Evolutionary conservation across 2,888 invertebrate genomes (phyloP), one percentile per base, ranked within the genome.

Genomic region (Catocala nupta): DNA sequence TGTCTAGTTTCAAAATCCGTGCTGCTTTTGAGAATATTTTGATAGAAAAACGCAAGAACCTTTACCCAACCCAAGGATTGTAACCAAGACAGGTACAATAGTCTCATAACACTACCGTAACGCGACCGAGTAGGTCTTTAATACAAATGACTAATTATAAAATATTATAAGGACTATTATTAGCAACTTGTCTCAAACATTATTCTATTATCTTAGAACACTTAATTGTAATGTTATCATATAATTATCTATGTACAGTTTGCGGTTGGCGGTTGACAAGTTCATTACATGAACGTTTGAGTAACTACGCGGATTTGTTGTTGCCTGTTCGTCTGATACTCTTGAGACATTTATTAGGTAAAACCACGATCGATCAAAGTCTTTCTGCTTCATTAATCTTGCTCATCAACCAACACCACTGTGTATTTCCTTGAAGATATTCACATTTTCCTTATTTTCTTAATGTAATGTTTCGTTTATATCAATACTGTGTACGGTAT

Each of bases 331-430:
- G 78, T 78, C 42, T 54, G 78, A 78, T 84, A 77, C 75, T 80
- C 82, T 77, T 75, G 81, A 82, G 87, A 89, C 89, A 89, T 90
- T 90, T 90, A 90, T 90, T 90, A 90, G 87, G 88, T 88, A 90
- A 90, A 90, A 90, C 87, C 90, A 83, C 85, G 88, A 92, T 93
- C 91, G 89, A 92, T 93, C 91, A 92, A 91, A 90, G 90, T 91
- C 90, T 88, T 90, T 90, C 85, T 83, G 86, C 77, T 90, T 92
- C 92, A 93, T 93, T 91, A 92, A 93, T 92, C 92, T 90, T 90
- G 87, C 90, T 91, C 90, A 91, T 92, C 90, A 92, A 85, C 82
- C 77, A 81, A 77, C 78, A 79, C 77, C 81, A 80, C 76, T 81
- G 79, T 84, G 87, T 87, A 86, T 88, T 88, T 91, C 87, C 83